Percentiles rank a stretch among this genome's conserved stretches.
Evolutionary conservation across 2,888 invertebrate genomes (phyloP).

Genomic region (Drosophila suboccidentalis): DNA sequence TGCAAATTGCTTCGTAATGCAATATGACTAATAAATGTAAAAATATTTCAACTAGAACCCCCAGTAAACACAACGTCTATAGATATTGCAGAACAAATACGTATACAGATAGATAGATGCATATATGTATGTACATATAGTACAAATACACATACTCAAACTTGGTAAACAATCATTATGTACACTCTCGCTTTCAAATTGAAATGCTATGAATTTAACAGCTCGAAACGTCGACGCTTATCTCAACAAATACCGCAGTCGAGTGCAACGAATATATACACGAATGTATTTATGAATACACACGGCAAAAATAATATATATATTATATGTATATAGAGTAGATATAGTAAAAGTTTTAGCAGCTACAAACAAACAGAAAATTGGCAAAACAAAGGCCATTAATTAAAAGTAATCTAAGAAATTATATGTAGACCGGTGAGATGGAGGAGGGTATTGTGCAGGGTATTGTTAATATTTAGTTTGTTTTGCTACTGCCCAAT

Average conservation of each 20-base stretch:
- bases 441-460: background rate
- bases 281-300: constrained; percentile 26
- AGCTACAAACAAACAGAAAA: constrained; percentile 29
- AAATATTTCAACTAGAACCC: constrained; percentile 24
- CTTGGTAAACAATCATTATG: constrained; percentile 33
- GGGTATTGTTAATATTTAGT: constrained; percentile 7
- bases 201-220: constrained; percentile 46
- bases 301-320: background rate
- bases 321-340: constrained; percentile 3
- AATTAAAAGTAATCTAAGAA: constrained; percentile 48
- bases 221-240: constrained; percentile 42
- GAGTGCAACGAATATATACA: constrained; percentile 62
- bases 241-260: constrained; percentile 48
- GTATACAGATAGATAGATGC: background rate
- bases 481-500: constrained; percentile 41
- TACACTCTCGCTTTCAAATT: constrained; percentile 56
- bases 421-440: background rate
- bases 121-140: background rate
- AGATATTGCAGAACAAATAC: constrained; percentile 25
- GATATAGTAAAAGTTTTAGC: constrained; percentile 51
- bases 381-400: constrained; percentile 43
- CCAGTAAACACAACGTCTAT: constrained; percentile 1
- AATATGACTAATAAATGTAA: constrained; percentile 32
- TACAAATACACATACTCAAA: background rate
- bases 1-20: constrained; percentile 9